A percentile compares a stretch with the other conserved stretches of the same genome.
Evolutionary conservation across 2,113 vertebrate species (phyloP).

Genomic region (Dunckerocampus dactyliophorus): DNA sequence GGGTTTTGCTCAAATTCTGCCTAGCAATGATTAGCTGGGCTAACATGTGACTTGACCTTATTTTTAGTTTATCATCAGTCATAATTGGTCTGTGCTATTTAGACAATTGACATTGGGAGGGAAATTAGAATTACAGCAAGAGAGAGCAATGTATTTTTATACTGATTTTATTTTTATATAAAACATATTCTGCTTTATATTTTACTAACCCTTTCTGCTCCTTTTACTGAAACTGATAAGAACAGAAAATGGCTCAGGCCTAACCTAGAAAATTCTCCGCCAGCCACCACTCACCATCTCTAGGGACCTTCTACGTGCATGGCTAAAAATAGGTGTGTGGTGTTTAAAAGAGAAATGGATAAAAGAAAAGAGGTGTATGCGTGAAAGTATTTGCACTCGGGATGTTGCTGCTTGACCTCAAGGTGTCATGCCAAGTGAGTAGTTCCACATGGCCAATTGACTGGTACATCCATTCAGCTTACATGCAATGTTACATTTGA

Average conservation of each 20-base stretch:
- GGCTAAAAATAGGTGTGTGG: background rate
- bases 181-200: background rate
- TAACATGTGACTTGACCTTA: background rate
- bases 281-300: background rate
- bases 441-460: slow-evolving; percentile 45
- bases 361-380: slow-evolving; percentile 4
- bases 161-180: background rate
- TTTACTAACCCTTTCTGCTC: background rate
- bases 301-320: background rate
- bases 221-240: background rate
- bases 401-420: slow-evolving; percentile 54
- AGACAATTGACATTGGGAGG: background rate
- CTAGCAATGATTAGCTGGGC: no score
- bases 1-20: no score
- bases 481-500: slow-evolving; percentile 9
- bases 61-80: background rate
- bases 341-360: background rate
- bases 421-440: slow-evolving; percentile 48
- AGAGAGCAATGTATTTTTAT: no score
- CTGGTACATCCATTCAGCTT: slow-evolving; percentile 33
- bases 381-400: slow-evolving; percentile 21
- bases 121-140: background rate
- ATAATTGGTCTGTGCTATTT: background rate
- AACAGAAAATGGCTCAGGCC: background rate
- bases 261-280: background rate